Base-by-base conservation (phyloP, 2,113 vertebrate species). In the Cavia aperea region DNA sequence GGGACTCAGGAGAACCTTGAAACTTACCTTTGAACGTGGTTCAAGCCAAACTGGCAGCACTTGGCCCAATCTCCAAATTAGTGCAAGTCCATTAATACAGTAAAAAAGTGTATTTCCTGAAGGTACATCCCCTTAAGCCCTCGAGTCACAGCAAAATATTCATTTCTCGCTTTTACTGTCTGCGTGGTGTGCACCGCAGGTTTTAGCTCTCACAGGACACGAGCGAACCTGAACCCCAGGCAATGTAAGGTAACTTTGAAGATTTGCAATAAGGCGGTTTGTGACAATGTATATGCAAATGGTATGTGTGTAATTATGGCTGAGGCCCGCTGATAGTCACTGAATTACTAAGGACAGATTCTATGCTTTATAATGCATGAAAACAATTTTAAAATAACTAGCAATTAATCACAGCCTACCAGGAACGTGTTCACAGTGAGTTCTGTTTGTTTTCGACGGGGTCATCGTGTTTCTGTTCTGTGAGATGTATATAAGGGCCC, bases 281-380 rank as follows among this genome's bases (percentile, higher is more conserved):
- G 94, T 97, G 96, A 96, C 97, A 96, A 96, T 96, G 95, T 81
- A 0, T 96, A 96, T 96, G 94, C 97, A 96, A 97, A 94, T 96
- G 95, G 65, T 93, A 89, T 97, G 81, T 96, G 77, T 94, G 85
- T 94, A 66, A 86, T 88, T 97, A 75, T 89, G 89, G 96, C 96
- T 97, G 96, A 97, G 97, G 95, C 97, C 82, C 95, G 95, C 97
- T 96, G 88, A 97, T 97, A 94, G 9, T 96, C 96, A 95, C 90
- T 93, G 96, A 96, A 97, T 95, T 96, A 94, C 94, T 94, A 95
- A 96, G 92, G 97, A 97, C 96, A 96, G 96, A 97, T 96, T 97
- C 97, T 97, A 95, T 97, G 97, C 97, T 98, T 98, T 97, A 97
- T 97, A 97, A 97, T 98, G 98, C 98, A 98, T 98, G 98, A 96